A percentile compares a stretch with the other conserved stretches of the same genome.
Evolutionary conservation across 2,797 vertebrate genomes (phyloP).

Genomic region (Borostomias antarcticus): DNA sequence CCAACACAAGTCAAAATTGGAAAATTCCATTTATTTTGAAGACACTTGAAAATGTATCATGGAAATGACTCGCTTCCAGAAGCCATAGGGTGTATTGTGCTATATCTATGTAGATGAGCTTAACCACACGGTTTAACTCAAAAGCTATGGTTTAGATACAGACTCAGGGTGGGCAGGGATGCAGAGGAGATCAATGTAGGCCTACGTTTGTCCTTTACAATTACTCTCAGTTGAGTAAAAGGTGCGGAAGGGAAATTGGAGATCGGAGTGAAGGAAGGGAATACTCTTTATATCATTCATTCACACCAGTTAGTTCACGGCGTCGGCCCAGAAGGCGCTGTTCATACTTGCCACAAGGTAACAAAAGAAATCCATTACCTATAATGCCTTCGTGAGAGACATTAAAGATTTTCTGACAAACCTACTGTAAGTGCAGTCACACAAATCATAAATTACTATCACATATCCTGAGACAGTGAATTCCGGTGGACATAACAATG

Average conservation of each 20-base stretch:
- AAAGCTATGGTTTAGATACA: conserved; percentile 59
- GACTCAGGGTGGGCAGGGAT: conserved; percentile 1
- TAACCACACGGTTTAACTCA: conserved; percentile 36
- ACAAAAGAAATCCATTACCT: conserved; percentile 31
- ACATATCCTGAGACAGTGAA: conserved; percentile 35
- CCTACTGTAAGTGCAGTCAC: conserved; percentile 40
- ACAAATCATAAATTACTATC: conserved; percentile 41
- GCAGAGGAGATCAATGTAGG: conserved; percentile 15
- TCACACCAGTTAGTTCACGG: conserved; percentile 21
- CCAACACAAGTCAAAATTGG: conserved; percentile 54
- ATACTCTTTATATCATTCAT: conserved; percentile 10
- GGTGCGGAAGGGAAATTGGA: conserved; percentile 5
- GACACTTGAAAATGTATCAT: conserved; percentile 69
- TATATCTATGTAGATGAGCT: conserved; percentile 66
- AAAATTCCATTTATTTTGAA: conserved; percentile 58
- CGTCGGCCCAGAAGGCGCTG: conserved; percentile 20
- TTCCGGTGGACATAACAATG: conserved; percentile 40
- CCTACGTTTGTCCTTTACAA: conserved; percentile 38
- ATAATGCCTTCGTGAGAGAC: conserved; percentile 31
- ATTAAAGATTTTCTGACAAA: conserved; percentile 43
- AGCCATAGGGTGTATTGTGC: conserved; percentile 34
- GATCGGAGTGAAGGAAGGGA: conserved; percentile 6
- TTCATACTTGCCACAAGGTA: conserved; percentile 35
- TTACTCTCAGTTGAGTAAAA: conserved; percentile 30
- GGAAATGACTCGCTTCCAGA: conserved; percentile 26